Conservation (phyloP, 2,797 vertebrate species). For the Enteromius radiatus region DNA sequence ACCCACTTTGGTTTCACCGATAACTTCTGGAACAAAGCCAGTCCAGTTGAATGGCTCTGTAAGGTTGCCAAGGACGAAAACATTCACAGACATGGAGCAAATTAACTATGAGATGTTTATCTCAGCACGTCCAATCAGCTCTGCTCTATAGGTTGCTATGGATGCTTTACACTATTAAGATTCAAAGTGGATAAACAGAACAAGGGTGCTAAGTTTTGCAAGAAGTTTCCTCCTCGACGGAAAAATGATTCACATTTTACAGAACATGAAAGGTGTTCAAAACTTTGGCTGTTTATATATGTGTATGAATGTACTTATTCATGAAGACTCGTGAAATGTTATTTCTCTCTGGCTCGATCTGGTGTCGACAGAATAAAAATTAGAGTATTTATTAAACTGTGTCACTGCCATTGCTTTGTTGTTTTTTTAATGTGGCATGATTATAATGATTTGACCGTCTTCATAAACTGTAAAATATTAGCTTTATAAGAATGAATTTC, state of each 20-base stretch:
- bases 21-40: slow-evolving; percentile 36
- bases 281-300: not conserved
- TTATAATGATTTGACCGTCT: not conserved
- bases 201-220: not conserved
- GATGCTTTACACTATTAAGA: slow-evolving; percentile 42
- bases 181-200: slow-evolving; percentile 38
- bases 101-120: slow-evolving; percentile 51
- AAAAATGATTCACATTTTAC: not conserved
- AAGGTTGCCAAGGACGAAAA: not conserved
- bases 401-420: not conserved
- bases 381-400: not conserved
- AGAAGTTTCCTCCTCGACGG: not conserved
- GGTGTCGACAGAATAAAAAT: not conserved
- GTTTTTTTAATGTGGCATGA: not conserved
- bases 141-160: slow-evolving; percentile 37
- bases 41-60: slow-evolving; percentile 17
- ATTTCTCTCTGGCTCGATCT: not conserved
- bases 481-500: not conserved
- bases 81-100: slow-evolving; percentile 51
- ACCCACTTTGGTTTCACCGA: slow-evolving; percentile 30
- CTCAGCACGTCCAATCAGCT: slow-evolving; percentile 35
- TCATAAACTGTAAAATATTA: not conserved
- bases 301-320: slow-evolving; percentile 4
- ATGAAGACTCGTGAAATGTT: not conserved
- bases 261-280: slow-evolving; percentile 20